Percentiles rank a stretch among this genome's conserved stretches.
phyloP scores from a whole-genome alignment of 2,113 vertebrate genomes.

The Noturus placidus region DNA sequence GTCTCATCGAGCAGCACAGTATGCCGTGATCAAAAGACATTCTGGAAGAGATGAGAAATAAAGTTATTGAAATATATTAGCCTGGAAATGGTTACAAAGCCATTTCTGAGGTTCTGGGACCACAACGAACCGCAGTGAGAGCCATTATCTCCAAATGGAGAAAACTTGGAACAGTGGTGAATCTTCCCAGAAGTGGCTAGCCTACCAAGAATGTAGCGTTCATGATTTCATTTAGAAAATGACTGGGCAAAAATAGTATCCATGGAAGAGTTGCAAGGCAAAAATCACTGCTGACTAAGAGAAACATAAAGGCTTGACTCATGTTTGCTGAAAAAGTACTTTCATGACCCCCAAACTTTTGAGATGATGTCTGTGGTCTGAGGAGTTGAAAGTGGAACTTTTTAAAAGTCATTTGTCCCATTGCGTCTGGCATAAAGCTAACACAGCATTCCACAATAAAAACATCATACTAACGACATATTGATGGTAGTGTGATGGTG shows the following conservation, averaged over 20 bases:
- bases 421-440: background rate
- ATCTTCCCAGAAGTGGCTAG: background rate
- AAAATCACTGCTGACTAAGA: background rate
- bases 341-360: background rate
- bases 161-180: background rate
- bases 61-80: background rate
- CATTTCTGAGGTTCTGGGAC: background rate
- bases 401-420: background rate
- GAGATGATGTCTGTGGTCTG: background rate
- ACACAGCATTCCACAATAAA: background rate
- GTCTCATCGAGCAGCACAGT: background rate
- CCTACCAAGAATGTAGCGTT: background rate
- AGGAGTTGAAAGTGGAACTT: background rate
- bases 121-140: background rate
- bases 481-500: background rate
- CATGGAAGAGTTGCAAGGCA: background rate
- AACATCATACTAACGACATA: background rate
- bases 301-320: background rate
- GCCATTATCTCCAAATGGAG: background rate
- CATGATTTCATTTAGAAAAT: background rate
- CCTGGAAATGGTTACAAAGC: background rate
- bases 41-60: background rate
- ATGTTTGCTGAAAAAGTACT: background rate
- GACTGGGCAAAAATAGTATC: background rate
- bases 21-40: background rate